A percentile compares a stretch with the other conserved stretches of the same genome.
These are phyloP conservation scores for Clarias platycephalus DNA, from an alignment of 2,797 vertebrate species.

Conservation along the genomic window DNA sequence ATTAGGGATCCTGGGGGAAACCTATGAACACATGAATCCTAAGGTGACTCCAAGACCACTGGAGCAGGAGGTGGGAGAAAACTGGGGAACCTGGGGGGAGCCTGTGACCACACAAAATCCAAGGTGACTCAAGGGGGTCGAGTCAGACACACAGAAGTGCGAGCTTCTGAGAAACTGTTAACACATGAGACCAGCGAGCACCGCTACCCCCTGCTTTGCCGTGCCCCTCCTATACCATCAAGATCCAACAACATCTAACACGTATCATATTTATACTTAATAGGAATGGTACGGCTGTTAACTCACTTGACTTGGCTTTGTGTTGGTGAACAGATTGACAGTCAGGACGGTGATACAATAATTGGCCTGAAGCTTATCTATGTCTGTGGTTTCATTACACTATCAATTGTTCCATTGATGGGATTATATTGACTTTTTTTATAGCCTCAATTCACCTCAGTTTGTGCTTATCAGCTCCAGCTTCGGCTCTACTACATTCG, in stretches of 20 bases:
- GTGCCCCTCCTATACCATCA: too few relatives aligned
- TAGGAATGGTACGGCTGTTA: background rate
- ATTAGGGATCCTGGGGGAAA: too few relatives aligned
- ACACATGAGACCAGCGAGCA: too few relatives aligned
- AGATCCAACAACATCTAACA: background rate
- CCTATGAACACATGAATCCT: too few relatives aligned
- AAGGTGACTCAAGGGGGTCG: too few relatives aligned
- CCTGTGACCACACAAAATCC: background rate
- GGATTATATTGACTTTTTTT: background rate
- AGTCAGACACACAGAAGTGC: too few relatives aligned
- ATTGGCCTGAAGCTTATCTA: conserved; percentile 11
- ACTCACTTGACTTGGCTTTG: background rate
- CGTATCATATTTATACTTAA: too few relatives aligned
- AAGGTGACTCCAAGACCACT: too few relatives aligned
- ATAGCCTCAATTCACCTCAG: background rate
- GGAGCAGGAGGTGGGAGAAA: background rate
- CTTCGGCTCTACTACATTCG: background rate
- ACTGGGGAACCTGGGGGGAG: background rate
- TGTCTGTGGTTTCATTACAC: background rate
- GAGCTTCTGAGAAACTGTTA: too few relatives aligned
- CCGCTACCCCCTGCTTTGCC: too few relatives aligned
- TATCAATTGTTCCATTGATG: background rate
- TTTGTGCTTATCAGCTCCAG: too few relatives aligned
- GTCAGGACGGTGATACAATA: background rate
- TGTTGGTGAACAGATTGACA: background rate